Conservation (phyloP, 2,113 vertebrate genomes). For the Antechinus stuartii region DNA sequence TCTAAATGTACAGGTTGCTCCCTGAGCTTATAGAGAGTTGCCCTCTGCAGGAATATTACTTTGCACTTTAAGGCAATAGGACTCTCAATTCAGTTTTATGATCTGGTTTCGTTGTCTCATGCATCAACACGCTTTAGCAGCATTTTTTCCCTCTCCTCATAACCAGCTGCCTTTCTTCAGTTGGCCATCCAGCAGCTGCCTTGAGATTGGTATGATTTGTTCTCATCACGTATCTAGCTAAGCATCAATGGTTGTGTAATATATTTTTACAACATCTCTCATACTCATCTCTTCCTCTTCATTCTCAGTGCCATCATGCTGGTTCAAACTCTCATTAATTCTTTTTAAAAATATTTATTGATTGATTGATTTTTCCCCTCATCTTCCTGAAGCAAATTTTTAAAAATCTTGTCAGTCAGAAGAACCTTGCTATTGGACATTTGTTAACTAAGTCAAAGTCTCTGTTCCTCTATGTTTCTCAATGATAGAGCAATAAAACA, state of each 20-base stretch:
- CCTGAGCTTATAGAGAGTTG: not conserved
- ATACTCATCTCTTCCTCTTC: not conserved
- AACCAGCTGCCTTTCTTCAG: not conserved
- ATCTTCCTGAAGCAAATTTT: not conserved
- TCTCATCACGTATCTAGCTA: not conserved
- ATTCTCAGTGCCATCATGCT: not conserved
- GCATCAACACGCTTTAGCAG: not conserved
- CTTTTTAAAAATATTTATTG: not conserved
- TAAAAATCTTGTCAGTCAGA: not conserved
- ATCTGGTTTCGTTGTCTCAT: not conserved
- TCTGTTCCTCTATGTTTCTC: not conserved
- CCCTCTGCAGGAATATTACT: not conserved
- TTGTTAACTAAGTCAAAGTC: not conserved
- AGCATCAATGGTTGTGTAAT: not conserved
- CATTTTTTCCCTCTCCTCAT: not conserved
- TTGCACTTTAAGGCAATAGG: not conserved
- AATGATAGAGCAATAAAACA: not conserved
- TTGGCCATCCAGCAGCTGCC: not conserved
- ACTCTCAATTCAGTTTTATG: not conserved
- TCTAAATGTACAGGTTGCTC: not conserved
- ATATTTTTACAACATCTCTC: not conserved
- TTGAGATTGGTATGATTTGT: not conserved
- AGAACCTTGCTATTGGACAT: not conserved
- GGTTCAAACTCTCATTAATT: not conserved
- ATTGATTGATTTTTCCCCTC: not conserved